These are phyloP conservation scores for Drosophila colorata DNA, from an alignment of 2,888 invertebrate genomes.

Conservation along the genomic window DNA sequence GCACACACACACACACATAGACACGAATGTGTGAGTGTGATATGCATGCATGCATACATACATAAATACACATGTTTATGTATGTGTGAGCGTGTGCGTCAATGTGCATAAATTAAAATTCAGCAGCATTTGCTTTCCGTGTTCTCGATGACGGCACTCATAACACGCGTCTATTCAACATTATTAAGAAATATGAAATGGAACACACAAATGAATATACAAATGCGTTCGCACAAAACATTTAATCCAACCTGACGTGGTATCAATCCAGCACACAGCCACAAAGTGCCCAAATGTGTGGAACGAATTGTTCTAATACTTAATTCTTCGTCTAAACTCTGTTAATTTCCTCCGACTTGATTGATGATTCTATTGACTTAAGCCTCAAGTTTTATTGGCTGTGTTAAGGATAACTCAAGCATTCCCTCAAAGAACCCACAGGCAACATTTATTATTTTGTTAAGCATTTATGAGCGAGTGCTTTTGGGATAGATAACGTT, in stretches of 20 bases:
- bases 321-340: constrained; percentile 22
- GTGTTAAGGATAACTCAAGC: constrained; percentile 11
- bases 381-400: constrained; percentile 15
- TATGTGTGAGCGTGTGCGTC: constrained; percentile 28
- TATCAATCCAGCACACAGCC: not conserved
- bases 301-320: constrained; percentile 14
- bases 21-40: constrained; percentile 3
- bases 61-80: not conserved
- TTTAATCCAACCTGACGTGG: constrained; percentile 4
- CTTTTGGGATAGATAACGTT: not conserved
- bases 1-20: constrained; percentile 16
- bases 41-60: too few species aligned
- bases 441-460: constrained; percentile 25
- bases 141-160: constrained; percentile 64
- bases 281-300: constrained; percentile 1
- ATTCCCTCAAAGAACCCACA: constrained; percentile 8
- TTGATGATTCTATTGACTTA: constrained; percentile 47
- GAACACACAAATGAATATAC: constrained; percentile 37
- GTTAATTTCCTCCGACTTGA: constrained; percentile 40
- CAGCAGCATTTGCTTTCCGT: constrained; percentile 40
- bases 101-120: constrained; percentile 73
- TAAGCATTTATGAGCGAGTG: constrained; percentile 23
- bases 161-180: constrained; percentile 41
- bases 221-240: constrained; percentile 10
- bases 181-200: constrained; percentile 54